Percentiles rank a stretch among this genome's conserved stretches.
phyloP scores from a whole-genome alignment of 2,797 vertebrate species.

The Ptychadena robeensis region DNA sequence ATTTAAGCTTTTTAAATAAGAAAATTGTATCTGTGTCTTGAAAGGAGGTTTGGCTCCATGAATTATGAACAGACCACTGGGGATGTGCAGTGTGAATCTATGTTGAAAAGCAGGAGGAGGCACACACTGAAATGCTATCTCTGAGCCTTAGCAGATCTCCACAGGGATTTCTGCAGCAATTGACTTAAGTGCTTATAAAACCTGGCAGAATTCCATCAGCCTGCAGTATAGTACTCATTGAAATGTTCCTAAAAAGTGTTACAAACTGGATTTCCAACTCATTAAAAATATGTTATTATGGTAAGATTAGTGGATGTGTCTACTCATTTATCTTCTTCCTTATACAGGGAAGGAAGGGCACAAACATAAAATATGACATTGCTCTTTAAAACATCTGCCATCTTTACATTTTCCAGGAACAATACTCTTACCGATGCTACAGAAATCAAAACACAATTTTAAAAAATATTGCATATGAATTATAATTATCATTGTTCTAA shows the following conservation, averaged over 20 bases:
- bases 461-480: too few species aligned
- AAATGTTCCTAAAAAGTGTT: constrained; percentile 54
- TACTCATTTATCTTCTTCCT: background rate
- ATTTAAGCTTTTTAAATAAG: constrained; percentile 46
- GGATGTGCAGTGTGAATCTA: constrained; percentile 47
- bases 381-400: too few species aligned
- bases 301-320: constrained; percentile 5
- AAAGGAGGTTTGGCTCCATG: constrained; percentile 42
- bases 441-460: too few species aligned
- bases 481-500: too few species aligned
- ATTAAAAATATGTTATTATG: constrained; percentile 38
- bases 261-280: constrained; percentile 36
- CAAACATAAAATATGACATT: background rate
- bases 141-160: constrained; percentile 41
- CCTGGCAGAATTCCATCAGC: constrained; percentile 52
- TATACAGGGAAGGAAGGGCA: background rate
- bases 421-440: too few species aligned
- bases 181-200: constrained; percentile 58
- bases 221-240: constrained; percentile 33
- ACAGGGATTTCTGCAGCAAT: constrained; percentile 55
- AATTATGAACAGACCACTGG: constrained; percentile 54
- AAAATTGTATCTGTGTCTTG: constrained; percentile 42
- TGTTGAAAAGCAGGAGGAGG: constrained; percentile 40
- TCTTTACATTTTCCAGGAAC: too few species aligned
- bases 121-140: constrained; percentile 51